Percentiles rank a stretch among this genome's conserved stretches.
These are phyloP conservation scores for Pleuronectes platessa DNA, from an alignment of 2,113 vertebrate species.

Conservation along the genomic window DNA sequence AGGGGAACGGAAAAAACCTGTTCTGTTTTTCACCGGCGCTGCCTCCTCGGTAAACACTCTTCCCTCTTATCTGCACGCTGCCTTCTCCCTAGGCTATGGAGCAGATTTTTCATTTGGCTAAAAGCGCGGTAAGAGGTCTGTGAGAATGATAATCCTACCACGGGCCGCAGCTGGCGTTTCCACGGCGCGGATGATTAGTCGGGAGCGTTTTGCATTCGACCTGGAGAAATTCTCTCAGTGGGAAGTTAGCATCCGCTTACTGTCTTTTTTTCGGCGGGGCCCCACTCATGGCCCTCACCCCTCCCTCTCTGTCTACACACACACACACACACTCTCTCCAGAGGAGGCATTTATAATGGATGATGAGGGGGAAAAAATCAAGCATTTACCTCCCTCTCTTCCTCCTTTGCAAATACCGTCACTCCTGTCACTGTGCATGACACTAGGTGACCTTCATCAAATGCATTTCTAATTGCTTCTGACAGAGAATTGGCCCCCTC, in stretches of 20 bases:
- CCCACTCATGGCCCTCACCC: slow-evolving; percentile 77
- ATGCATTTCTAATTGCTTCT: slow-evolving; percentile 86
- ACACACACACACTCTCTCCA: slow-evolving; percentile 40
- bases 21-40: slow-evolving; percentile 94
- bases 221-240: slow-evolving; percentile 99
- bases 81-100: slow-evolving; percentile 98
- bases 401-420: slow-evolving; percentile 81
- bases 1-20: slow-evolving; percentile 85
- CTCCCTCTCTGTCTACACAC: slow-evolving; percentile 36
- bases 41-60: slow-evolving; percentile 97
- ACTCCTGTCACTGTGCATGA: slow-evolving; percentile 85
- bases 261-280: slow-evolving; percentile 91
- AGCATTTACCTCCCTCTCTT: slow-evolving; percentile 58
- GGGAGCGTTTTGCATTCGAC: slow-evolving; percentile 98
- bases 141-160: slow-evolving; percentile 99
- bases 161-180: slow-evolving; percentile 98
- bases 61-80: slow-evolving; percentile 95
- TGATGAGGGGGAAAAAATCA: slow-evolving; percentile 37
- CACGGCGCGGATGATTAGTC: slow-evolving; percentile 98
- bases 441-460: slow-evolving; percentile 86
- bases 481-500: slow-evolving; percentile 74
- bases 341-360: slow-evolving; percentile 62
- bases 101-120: slow-evolving; percentile 99
- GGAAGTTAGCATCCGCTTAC: slow-evolving; percentile 99
- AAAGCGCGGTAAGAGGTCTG: slow-evolving; percentile 99